Evolutionary conservation across 2,888 invertebrate genomes (phyloP).

Genomic region (Ceraclea dissimilis): DNA sequence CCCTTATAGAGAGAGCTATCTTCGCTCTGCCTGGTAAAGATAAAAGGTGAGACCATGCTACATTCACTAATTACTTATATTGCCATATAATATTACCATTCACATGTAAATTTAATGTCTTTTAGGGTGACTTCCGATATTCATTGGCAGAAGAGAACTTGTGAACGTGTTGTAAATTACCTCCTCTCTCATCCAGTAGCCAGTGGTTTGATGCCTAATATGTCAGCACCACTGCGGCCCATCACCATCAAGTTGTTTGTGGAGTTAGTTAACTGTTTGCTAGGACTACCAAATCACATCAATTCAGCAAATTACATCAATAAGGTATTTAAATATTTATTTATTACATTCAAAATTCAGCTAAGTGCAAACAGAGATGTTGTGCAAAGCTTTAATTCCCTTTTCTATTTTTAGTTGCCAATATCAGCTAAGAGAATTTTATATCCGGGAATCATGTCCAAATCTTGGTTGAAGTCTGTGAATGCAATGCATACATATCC

Average conservation of each 20-base stretch:
- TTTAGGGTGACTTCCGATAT: constrained; percentile 28
- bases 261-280: constrained; percentile 34
- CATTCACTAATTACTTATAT: too few relatives aligned
- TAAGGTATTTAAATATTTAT: constrained; percentile 32
- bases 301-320: constrained; percentile 42
- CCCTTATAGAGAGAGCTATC: constrained; percentile 38
- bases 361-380: too few relatives aligned
- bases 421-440: constrained; percentile 44
- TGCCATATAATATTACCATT: too few relatives aligned
- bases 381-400: too few relatives aligned
- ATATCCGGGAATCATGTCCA: constrained; percentile 49
- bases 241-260: constrained; percentile 45
- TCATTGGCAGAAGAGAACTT: constrained; percentile 38
- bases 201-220: constrained; percentile 18
- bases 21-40: constrained; percentile 42
- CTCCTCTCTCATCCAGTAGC: constrained; percentile 29
- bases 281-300: constrained; percentile 33
- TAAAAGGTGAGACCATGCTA: constrained; percentile 33
- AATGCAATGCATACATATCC: constrained; percentile 53
- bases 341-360: too few relatives aligned
- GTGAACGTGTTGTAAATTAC: constrained; percentile 29
- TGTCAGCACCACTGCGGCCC: constrained; percentile 32
- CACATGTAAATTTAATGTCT: not conserved
- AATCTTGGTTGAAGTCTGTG: constrained; percentile 53
- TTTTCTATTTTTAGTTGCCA: constrained; percentile 39